Evolutionary conservation across 2,113 vertebrate species (phyloP).

Genomic region (Eonycteris spelaea): DNA sequence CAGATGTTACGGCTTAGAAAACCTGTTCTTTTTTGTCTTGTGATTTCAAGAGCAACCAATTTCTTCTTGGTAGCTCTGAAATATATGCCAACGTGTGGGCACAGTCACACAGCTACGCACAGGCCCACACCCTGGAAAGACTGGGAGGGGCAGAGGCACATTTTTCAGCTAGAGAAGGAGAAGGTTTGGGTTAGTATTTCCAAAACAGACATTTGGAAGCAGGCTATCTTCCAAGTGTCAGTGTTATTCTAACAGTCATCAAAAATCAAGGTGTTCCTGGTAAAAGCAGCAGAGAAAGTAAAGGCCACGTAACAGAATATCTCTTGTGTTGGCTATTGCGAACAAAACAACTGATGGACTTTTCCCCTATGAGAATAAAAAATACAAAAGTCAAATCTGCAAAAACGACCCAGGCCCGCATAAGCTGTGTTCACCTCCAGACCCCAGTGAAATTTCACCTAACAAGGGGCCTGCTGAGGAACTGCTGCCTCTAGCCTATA

Average conservation of each 20-base stretch:
- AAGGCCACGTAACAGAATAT: background rate
- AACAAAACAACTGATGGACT: background rate
- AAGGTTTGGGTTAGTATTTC: constrained; percentile 15
- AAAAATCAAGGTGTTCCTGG: constrained; percentile 17
- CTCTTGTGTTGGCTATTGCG: background rate
- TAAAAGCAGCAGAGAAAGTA: constrained; percentile 5
- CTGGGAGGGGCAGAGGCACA: constrained; percentile 10
- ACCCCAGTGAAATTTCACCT: background rate
- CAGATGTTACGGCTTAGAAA: constrained; percentile 45
- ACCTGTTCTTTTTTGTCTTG: background rate
- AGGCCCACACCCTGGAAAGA: constrained; percentile 58
- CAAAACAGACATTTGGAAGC: constrained; percentile 31
- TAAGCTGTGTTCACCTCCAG: background rate
- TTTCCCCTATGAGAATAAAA: background rate
- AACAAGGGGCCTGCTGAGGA: background rate
- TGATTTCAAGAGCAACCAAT: constrained; percentile 48
- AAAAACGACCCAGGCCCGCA: background rate
- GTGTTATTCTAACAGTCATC: background rate
- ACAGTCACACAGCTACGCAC: background rate
- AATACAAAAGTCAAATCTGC: background rate
- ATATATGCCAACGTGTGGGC: constrained; percentile 50
- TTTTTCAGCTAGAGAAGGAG: constrained; percentile 29
- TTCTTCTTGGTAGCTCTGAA: constrained; percentile 38
- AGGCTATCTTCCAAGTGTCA: constrained; percentile 17
- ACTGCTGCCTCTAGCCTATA: background rate